Conservation (phyloP, 92 coral and sea anemone genomes). For the Heliopora coerulea region DNA sequence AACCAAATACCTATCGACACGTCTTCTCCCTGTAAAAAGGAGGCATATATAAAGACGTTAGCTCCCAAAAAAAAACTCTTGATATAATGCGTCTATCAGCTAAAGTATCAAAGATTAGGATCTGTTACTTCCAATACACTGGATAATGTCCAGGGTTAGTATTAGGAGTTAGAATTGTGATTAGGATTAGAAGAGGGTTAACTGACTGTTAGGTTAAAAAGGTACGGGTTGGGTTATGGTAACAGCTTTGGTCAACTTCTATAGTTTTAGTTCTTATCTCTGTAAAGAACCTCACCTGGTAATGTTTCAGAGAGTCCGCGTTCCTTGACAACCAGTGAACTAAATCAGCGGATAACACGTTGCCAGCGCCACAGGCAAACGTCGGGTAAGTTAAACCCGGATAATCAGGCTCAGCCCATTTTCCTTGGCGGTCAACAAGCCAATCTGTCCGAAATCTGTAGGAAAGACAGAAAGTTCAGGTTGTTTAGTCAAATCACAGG, state of each 20-base stretch:
- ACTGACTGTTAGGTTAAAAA: too few relatives aligned
- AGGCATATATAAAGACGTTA: neutral
- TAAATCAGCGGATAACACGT: slow-evolving; percentile 87
- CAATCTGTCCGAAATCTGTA: slow-evolving; percentile 88
- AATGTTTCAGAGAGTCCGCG: slow-evolving; percentile 62
- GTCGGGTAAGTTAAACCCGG: slow-evolving; percentile 80
- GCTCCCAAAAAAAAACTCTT: too few relatives aligned
- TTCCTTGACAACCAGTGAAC: slow-evolving; percentile 92
- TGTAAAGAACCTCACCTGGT: slow-evolving; percentile 60
- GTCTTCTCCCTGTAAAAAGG: slow-evolving; percentile 72
- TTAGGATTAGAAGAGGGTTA: too few relatives aligned
- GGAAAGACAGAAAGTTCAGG: neutral
- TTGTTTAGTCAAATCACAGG: too few relatives aligned
- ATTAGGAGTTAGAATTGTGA: too few relatives aligned
- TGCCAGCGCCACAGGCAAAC: slow-evolving; percentile 98
- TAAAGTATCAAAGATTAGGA: too few relatives aligned
- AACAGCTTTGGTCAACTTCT: too few relatives aligned
- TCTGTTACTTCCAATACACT: too few relatives aligned
- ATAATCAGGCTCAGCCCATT: slow-evolving; percentile 94
- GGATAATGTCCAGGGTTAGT: too few relatives aligned
- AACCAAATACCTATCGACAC: slow-evolving; percentile 87
- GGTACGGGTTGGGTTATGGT: too few relatives aligned
- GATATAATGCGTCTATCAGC: too few relatives aligned
- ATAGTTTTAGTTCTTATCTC: too few relatives aligned
- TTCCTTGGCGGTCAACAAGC: slow-evolving; percentile 88